Conservation (phyloP, 2,888 invertebrate genomes). For the Tipula lateralis region DNA sequence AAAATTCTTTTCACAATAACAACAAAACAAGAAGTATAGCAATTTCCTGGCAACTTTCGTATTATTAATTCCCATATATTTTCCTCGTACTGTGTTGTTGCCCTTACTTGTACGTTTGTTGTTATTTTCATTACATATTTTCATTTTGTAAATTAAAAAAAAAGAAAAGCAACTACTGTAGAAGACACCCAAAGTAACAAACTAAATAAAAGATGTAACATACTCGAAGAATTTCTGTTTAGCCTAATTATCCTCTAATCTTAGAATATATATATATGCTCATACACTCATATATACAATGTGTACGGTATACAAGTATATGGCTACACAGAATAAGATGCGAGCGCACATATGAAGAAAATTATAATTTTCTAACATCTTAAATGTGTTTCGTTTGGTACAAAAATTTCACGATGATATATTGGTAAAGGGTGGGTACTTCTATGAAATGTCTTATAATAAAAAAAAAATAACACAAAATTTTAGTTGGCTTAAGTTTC, state of each 20-base stretch:
- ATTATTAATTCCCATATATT: slow-evolving; percentile 24
- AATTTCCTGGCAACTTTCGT: slow-evolving; percentile 27
- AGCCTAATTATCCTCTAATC: slow-evolving; percentile 28
- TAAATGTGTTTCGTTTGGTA: slow-evolving; percentile 13
- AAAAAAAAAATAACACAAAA: background rate
- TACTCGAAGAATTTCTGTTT: slow-evolving; percentile 26
- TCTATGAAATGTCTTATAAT: slow-evolving; percentile 19
- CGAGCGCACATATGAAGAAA: slow-evolving; percentile 3
- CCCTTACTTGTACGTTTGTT: background rate
- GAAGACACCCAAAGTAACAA: slow-evolving; percentile 14
- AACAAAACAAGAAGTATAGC: background rate
- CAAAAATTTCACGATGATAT: slow-evolving; percentile 19
- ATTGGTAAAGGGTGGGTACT: slow-evolving; percentile 24
- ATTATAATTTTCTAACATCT: background rate
- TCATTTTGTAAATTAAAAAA: slow-evolving; percentile 27
- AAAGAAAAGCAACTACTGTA: background rate
- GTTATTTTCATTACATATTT: slow-evolving; percentile 15
- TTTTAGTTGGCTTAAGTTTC: slow-evolving; percentile 1
- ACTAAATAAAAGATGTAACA: slow-evolving; percentile 25
- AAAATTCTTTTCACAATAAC: background rate
- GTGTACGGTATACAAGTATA: background rate
- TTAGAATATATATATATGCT: background rate
- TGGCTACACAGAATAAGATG: background rate
- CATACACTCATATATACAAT: background rate
- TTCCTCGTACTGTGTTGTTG: background rate